Conservation (phyloP, 2,797 vertebrate genomes). For the Helostoma temminkii region DNA sequence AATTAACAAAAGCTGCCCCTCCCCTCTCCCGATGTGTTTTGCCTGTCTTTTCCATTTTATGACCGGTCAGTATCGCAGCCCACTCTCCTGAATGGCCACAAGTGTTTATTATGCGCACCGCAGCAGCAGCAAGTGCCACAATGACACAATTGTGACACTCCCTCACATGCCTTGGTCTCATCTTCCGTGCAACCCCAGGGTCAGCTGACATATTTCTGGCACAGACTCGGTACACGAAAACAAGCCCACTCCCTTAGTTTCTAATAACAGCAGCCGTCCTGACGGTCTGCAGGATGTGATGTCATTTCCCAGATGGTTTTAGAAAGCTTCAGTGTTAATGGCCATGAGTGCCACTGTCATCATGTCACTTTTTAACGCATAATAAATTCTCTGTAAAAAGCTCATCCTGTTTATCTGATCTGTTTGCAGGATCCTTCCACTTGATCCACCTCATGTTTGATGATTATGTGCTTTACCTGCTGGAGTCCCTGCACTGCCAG, state of each 20-base stretch:
- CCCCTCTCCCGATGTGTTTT: conserved; percentile 70
- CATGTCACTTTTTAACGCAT: background rate
- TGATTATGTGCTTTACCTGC: conserved; percentile 97
- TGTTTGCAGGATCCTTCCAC: conserved; percentile 93
- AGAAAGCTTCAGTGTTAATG: conserved; percentile 13
- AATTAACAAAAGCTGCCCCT: conserved; percentile 88
- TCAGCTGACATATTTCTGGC: conserved; percentile 79
- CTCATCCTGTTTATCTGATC: conserved; percentile 30
- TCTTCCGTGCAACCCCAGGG: conserved; percentile 68
- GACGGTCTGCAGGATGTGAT: conserved; percentile 64
- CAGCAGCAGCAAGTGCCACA: conserved; percentile 68
- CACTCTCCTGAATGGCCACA: conserved; percentile 72
- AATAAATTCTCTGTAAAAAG: background rate
- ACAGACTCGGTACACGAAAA: conserved; percentile 63
- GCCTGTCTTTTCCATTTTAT: conserved; percentile 85
- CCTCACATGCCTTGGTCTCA: conserved; percentile 67
- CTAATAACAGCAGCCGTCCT: conserved; percentile 46
- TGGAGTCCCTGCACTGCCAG: conserved; percentile 98
- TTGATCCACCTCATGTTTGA: conserved; percentile 99
- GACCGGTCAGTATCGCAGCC: conserved; percentile 75
- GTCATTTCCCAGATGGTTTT: conserved; percentile 51
- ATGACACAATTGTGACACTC: conserved; percentile 83
- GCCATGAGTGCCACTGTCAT: background rate
- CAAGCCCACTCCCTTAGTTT: conserved; percentile 32
- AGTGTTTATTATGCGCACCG: conserved; percentile 81